Conservation (phyloP, 2,797 vertebrate genomes). For the Manis crassicaudata region DNA sequence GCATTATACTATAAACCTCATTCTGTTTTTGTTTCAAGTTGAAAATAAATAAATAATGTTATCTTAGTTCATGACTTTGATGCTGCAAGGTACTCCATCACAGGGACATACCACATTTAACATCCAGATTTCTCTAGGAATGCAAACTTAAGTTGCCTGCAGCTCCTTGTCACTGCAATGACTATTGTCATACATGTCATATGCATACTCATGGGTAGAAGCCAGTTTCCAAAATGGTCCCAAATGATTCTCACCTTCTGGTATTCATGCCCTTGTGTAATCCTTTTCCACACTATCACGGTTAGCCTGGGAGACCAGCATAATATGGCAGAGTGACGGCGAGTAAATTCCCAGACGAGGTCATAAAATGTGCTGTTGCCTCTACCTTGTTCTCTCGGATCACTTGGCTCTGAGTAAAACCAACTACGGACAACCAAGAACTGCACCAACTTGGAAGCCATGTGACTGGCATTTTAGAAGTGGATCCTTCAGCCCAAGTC, state of each 20-base stretch:
- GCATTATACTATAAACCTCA: not conserved
- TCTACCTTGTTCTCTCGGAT: not conserved
- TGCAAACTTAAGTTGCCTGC: not conserved
- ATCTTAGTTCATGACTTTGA: not conserved
- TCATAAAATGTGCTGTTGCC: not conserved
- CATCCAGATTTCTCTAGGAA: conserved; percentile 1
- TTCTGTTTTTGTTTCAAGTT: conserved; percentile 24
- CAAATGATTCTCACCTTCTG: not conserved
- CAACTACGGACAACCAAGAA: not conserved
- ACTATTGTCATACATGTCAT: not conserved
- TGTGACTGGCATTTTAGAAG: not conserved
- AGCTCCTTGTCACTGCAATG: not conserved
- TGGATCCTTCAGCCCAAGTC: conserved; percentile 4
- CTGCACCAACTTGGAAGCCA: not conserved
- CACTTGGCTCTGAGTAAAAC: not conserved
- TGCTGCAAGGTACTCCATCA: not conserved
- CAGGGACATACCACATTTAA: not conserved
- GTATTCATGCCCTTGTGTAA: not conserved
- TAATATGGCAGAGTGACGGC: not conserved
- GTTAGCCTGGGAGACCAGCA: not conserved
- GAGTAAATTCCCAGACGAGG: not conserved
- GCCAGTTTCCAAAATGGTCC: not conserved
- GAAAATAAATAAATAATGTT: not conserved
- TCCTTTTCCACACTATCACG: not conserved
- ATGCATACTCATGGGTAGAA: not conserved